Base-by-base conservation (phyloP, 2,888 invertebrate genomes). In the Halocaridina rubra region DNA sequence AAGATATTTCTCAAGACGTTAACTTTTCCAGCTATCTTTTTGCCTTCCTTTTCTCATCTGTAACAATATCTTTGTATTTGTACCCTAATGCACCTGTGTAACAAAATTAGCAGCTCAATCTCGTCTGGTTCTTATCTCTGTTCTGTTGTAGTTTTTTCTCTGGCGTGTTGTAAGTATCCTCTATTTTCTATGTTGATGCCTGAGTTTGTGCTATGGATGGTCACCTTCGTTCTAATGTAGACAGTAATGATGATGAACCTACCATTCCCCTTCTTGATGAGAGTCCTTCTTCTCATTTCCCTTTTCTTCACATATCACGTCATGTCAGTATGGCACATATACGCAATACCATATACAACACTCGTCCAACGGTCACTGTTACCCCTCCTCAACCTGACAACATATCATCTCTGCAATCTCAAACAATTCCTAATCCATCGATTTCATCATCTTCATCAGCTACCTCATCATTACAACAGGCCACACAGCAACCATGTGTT, bases 291-390 rank as follows among this genome's bases (percentile, higher is more conserved):
- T 59, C 27, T 76, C 29, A 29, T 19, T 19, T n/a, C 10, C 71
- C 16, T 33, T 19, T 22, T n/a, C 27, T 30, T 29, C 57, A 76
- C 5, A 53, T 53, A n/a, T 19, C 16, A 3, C 16, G 19, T 53
- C 53, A 16, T 10, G 16, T 19, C 2, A 53, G 53, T 19, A 53
- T 19, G 4, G 53, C 53, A 4, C 19, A 19, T 19, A 53, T 53
- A n/a, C n/a, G 5, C 72, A 32, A 3, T 32, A 69, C 72, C 22
- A n/a, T n/a, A n/a, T n/a, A n/a, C n/a, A n/a, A n/a, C n/a, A n/a
- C n/a, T n/a, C 53, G 53, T n/a, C 76, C 76, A 10, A 59, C 59
- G 4, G 57, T 76, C 59, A 76, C 76, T 29, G 24, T 76, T 59
- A 76, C 76, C 8, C 76, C 76, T 4, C 59, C 76, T 46, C 29